Conservation (phyloP, 1,140 invertebrate genomes). For the Diplogasteroides magnus region DNA sequence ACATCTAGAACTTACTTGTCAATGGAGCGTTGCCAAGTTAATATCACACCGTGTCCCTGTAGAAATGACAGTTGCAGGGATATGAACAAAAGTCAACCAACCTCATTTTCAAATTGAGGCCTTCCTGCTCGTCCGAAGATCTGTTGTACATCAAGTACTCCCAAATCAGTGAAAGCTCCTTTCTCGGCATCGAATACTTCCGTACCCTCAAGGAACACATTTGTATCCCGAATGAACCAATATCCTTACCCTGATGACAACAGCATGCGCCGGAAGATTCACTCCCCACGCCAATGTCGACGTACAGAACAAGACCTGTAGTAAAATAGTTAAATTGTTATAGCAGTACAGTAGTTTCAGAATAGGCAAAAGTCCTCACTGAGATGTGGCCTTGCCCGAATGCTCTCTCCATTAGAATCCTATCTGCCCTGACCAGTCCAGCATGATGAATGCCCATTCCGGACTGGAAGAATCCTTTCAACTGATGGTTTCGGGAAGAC, state of each 20-base stretch:
- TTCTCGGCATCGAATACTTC: slow-evolving; percentile 94
- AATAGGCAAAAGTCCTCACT: slow-evolving; percentile 5
- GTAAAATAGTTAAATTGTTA: no score
- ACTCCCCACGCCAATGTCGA: slow-evolving; percentile 98
- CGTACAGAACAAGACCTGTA: slow-evolving; percentile 87
- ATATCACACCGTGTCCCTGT: slow-evolving; percentile 83
- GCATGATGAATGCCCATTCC: slow-evolving; percentile 96
- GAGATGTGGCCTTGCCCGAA: slow-evolving; percentile 77
- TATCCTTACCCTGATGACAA: slow-evolving; percentile 77
- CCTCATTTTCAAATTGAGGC: slow-evolving; percentile 70
- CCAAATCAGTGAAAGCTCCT: slow-evolving; percentile 86
- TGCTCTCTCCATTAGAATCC: slow-evolving; percentile 74
- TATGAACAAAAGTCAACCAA: slow-evolving; percentile 15
- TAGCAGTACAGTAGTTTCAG: no score
- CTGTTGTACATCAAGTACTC: slow-evolving; percentile 94
- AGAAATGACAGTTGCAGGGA: slow-evolving; percentile 12
- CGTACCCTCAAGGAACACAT: slow-evolving; percentile 70
- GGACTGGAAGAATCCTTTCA: slow-evolving; percentile 68
- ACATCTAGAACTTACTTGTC: no score
- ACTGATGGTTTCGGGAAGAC: slow-evolving; percentile 39
- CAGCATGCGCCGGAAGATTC: slow-evolving; percentile 93
- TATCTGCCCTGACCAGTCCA: slow-evolving; percentile 68
- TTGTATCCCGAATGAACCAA: neutral
- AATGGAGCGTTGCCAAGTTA: slow-evolving; percentile 85
- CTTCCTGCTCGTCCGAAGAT: slow-evolving; percentile 96